A percentile compares a stretch with the other conserved stretches of the same genome.
phyloP scores from a whole-genome alignment of 2,113 vertebrate genomes.

The Rhinoderma darwinii region DNA sequence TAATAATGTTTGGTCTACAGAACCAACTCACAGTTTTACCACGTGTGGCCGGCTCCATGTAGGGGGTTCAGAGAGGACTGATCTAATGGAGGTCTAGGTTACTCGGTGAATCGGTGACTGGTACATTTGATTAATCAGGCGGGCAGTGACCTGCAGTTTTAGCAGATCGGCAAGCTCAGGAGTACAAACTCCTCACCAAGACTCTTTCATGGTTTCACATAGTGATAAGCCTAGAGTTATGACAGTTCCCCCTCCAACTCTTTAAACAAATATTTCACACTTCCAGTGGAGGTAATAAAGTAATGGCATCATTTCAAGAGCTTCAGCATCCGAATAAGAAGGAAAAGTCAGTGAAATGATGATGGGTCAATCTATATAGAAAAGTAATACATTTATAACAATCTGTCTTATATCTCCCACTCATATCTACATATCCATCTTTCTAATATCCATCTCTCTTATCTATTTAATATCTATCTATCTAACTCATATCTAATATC shows the following conservation, averaged over 20 bases:
- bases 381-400: not conserved
- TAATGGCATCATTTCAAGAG: slow-evolving; percentile 20
- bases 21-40: not conserved
- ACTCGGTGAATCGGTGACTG: not conserved
- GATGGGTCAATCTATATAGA: slow-evolving; percentile 16
- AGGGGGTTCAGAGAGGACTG: not conserved
- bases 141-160: slow-evolving; percentile 17
- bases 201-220: not conserved
- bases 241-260: slow-evolving; percentile 17
- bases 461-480: too few species aligned
- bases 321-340: not conserved
- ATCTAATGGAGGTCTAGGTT: not conserved
- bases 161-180: slow-evolving; percentile 41
- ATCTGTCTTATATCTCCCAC: too few species aligned
- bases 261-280: slow-evolving; percentile 41
- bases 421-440: too few species aligned
- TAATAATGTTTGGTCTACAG: not conserved
- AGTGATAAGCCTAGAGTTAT: slow-evolving; percentile 17
- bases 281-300: slow-evolving; percentile 15
- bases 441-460: too few species aligned
- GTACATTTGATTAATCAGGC: slow-evolving; percentile 33
- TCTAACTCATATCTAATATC: too few species aligned
- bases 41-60: not conserved
- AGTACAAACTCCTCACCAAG: slow-evolving; percentile 23
- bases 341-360: not conserved